Percentiles rank a stretch among this genome's conserved stretches.
Evolutionary conservation across 2,797 vertebrate genomes (phyloP).

Genomic region (Ispidina lecontei): DNA sequence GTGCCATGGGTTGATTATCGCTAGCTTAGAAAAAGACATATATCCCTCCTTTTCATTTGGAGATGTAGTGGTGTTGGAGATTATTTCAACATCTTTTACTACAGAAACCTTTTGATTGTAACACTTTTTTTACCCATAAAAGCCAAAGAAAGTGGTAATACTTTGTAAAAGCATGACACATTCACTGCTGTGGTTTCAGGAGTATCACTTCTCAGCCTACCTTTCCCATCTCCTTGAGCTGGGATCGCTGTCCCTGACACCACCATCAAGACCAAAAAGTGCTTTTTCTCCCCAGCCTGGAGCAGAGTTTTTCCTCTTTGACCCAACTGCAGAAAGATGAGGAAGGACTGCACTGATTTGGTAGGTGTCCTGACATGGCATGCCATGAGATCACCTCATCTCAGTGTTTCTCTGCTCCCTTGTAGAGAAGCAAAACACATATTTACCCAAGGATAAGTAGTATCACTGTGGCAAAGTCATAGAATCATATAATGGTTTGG

Average conservation of each 20-base stretch:
- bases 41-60: background rate
- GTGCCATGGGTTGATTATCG: background rate
- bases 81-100: background rate
- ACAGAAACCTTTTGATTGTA: background rate
- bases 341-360: background rate
- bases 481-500: background rate
- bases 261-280: background rate
- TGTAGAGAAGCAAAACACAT: background rate
- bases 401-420: background rate
- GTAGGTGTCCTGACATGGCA: background rate
- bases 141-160: accelerated
- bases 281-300: background rate
- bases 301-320: background rate
- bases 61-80: background rate
- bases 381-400: background rate
- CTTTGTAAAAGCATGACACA: background rate
- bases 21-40: background rate
- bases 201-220: background rate
- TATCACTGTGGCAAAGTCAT: background rate
- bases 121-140: background rate
- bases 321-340: background rate
- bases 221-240: background rate
- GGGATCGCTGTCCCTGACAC: background rate
- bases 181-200: background rate
- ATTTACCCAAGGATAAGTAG: background rate